phyloP scores from a whole-genome alignment of 2,888 invertebrate species.

The Cantharis lateralis region DNA sequence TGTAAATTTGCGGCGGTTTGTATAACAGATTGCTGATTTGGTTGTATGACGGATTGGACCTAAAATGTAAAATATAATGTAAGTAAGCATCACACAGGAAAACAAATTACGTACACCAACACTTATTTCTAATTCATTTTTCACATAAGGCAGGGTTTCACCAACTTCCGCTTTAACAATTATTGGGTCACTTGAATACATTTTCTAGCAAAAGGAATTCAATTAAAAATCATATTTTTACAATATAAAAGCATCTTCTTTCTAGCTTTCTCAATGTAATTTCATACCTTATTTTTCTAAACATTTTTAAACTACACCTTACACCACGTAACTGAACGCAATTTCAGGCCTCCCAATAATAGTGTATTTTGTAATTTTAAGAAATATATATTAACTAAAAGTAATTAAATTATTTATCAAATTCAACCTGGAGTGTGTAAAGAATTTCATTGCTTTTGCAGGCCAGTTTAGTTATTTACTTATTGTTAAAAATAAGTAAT shows the following conservation, averaged over 20 bases:
- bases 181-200: not conserved
- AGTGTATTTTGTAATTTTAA: too few relatives aligned
- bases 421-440: too few relatives aligned
- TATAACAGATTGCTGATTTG: conserved; percentile 94
- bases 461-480: too few relatives aligned
- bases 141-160: not conserved
- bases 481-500: too few relatives aligned
- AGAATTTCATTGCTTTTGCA: too few relatives aligned
- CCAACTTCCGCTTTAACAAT: not conserved
- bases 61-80: conserved; percentile 55
- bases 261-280: not conserved
- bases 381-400: too few relatives aligned
- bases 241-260: not conserved
- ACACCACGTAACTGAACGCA: not conserved
- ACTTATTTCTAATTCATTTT: not conserved
- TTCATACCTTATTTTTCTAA: not conserved
- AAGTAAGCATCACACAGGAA: not conserved
- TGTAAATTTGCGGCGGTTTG: conserved; percentile 88
- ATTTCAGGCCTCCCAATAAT: not conserved
- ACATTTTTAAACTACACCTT: not conserved
- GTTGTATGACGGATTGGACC: conserved; percentile 95
- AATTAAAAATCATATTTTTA: not conserved
- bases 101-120: not conserved
- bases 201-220: not conserved
- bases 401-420: too few relatives aligned